These are phyloP conservation scores for Elephantulus edwardii DNA, from an alignment of 2,113 vertebrate genomes.

Conservation along the genomic window DNA sequence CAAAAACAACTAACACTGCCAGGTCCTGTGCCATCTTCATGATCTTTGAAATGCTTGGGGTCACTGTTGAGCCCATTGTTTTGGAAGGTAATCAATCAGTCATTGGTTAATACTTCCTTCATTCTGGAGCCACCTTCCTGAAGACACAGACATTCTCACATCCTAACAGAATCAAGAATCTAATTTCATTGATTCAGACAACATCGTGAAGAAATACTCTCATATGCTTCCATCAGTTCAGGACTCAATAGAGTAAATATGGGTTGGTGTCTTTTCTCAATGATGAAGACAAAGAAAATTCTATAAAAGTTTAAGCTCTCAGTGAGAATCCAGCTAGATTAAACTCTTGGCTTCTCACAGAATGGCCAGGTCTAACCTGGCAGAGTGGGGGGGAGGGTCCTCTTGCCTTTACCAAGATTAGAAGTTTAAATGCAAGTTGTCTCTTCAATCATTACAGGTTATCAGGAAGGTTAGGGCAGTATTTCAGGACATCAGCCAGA, in stretches of 20 bases:
- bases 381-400: accelerated
- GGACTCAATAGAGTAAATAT: not conserved
- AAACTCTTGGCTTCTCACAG: not conserved
- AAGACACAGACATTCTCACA: not conserved
- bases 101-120: not conserved
- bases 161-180: not conserved
- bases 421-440: not conserved
- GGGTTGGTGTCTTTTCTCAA: not conserved
- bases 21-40: not conserved
- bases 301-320: not conserved
- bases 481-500: not conserved
- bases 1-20: not conserved
- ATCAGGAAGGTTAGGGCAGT: not conserved
- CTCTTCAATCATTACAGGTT: not conserved
- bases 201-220: not conserved
- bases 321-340: not conserved
- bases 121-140: not conserved
- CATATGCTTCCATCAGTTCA: not conserved
- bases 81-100: not conserved
- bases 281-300: not conserved
- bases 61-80: not conserved
- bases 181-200: not conserved
- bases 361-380: accelerated
- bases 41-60: not conserved
- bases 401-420: not conserved